Evolutionary conservation across 2,888 invertebrate genomes (phyloP).

Genomic region (Pherbina coryleti): DNA sequence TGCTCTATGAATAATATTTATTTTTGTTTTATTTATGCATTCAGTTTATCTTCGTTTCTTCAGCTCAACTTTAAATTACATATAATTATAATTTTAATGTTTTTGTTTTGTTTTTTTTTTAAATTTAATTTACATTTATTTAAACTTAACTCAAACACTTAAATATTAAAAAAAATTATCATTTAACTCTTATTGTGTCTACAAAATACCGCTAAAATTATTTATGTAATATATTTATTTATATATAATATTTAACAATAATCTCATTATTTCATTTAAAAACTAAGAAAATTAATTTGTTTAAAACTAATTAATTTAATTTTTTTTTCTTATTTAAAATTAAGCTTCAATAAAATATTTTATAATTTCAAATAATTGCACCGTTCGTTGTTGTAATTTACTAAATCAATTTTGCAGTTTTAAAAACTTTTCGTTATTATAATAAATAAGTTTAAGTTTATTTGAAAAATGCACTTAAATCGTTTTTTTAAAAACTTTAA

Average conservation of each 20-base stretch:
- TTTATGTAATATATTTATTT: neutral
- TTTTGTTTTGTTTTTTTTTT: neutral
- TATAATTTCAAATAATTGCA: slow-evolving; percentile 60
- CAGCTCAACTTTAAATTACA: neutral
- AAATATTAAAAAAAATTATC: neutral
- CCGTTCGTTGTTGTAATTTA: slow-evolving; percentile 59
- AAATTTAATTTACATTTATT: slow-evolving; percentile 5
- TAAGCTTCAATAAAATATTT: slow-evolving; percentile 18
- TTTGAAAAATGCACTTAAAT: neutral
- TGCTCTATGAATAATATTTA: neutral
- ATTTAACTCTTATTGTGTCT: neutral
- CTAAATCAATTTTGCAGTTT: slow-evolving; percentile 27
- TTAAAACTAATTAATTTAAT: neutral
- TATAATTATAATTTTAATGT: neutral
- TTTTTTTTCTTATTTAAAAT: neutral
- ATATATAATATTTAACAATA: slow-evolving; percentile 3
- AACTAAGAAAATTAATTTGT: neutral
- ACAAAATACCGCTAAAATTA: neutral
- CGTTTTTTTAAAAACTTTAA: neutral
- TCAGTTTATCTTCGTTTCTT: slow-evolving; percentile 5
- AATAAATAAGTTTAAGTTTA: neutral
- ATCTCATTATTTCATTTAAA: neutral
- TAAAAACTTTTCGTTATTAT: neutral
- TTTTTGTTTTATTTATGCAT: slow-evolving; percentile 18
- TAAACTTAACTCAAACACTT: neutral